These are phyloP conservation scores for Zaprionus kolodkinae DNA, from an alignment of 1,140 invertebrate species.

Conservation along the genomic window DNA sequence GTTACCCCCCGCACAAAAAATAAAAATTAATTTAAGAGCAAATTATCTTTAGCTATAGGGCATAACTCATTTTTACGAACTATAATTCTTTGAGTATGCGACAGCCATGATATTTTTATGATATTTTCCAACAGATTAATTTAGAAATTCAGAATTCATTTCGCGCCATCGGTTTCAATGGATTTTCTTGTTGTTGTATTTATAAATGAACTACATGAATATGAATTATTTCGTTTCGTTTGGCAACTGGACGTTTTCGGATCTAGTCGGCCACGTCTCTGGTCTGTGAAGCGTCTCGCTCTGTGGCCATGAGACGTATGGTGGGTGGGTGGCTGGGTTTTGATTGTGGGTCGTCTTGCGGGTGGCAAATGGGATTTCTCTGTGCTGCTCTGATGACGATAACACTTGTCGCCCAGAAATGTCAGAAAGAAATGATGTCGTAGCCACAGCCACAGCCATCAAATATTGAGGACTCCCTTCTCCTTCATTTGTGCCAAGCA, in stretches of 20 bases:
- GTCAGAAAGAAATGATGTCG: constrained; percentile 58
- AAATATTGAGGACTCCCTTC: constrained; percentile 64
- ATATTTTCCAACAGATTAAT: constrained; percentile 51
- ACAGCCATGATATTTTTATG: constrained; percentile 59
- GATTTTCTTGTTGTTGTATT: constrained; percentile 35
- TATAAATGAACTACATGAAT: constrained; percentile 68
- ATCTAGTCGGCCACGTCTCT: constrained; percentile 1
- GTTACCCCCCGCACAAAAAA: background rate
- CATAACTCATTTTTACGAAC: constrained; percentile 38
- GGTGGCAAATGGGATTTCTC: constrained; percentile 59
- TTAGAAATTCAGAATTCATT: constrained; percentile 52
- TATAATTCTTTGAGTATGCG: constrained; percentile 32
- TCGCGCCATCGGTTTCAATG: constrained; percentile 38
- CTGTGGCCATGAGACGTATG: constrained; percentile 20
- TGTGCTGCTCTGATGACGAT: constrained; percentile 28
- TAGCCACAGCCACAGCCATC: constrained; percentile 47
- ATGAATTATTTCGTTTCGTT: constrained; percentile 65
- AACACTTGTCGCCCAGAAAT: constrained; percentile 66
- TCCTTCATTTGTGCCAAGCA: background rate
- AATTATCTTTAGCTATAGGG: background rate
- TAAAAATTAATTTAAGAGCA: background rate
- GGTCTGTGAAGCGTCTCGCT: constrained; percentile 47
- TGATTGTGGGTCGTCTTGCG: constrained; percentile 20
- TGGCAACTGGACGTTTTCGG: constrained; percentile 40
- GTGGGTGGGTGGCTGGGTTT: background rate